Conservation (phyloP, 2,888 invertebrate genomes). For the Gibbula magus region DNA sequence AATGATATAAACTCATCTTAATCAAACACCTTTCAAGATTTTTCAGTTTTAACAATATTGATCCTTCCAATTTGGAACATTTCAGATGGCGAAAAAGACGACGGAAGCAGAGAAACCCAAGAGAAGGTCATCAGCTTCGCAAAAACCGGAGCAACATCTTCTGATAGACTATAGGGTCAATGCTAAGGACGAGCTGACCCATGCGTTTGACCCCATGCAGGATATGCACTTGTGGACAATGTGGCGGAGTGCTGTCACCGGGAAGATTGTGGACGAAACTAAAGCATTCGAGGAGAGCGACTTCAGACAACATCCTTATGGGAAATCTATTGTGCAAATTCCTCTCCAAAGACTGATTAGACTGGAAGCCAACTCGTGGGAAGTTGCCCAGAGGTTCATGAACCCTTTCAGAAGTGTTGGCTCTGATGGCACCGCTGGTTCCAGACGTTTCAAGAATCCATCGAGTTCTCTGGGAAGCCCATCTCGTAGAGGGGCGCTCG, state of each 20-base stretch:
- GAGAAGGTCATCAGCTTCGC: too few relatives aligned
- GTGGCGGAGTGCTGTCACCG: conserved; percentile 50
- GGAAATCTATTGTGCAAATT: conserved; percentile 32
- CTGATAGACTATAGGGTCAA: background rate
- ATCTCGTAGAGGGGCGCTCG: conserved; percentile 7
- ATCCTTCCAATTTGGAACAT: too few relatives aligned
- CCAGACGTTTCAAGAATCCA: background rate
- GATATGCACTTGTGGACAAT: conserved; percentile 48
- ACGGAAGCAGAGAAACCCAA: too few relatives aligned
- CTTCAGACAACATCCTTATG: conserved; percentile 26
- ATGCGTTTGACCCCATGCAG: conserved; percentile 44
- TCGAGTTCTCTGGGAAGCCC: background rate
- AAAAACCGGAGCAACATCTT: too few relatives aligned
- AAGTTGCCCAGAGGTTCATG: conserved; percentile 30
- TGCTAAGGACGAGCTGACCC: conserved; percentile 21
- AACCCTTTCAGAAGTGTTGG: conserved; percentile 26
- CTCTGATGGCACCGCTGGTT: background rate
- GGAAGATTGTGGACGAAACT: conserved; percentile 43
- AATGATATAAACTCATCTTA: too few relatives aligned
- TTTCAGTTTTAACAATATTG: too few relatives aligned
- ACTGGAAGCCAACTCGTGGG: conserved; percentile 26
- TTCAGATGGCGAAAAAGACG: too few relatives aligned
- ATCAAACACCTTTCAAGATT: too few relatives aligned
- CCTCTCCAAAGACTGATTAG: conserved; percentile 39
- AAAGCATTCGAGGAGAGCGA: background rate